Evolutionary conservation across 30 jellyfish, hydroid and myxozoan genomes (phyloP), one percentile per base, ranked within the genome.

Genomic region (Cassiopea andromeda): DNA sequence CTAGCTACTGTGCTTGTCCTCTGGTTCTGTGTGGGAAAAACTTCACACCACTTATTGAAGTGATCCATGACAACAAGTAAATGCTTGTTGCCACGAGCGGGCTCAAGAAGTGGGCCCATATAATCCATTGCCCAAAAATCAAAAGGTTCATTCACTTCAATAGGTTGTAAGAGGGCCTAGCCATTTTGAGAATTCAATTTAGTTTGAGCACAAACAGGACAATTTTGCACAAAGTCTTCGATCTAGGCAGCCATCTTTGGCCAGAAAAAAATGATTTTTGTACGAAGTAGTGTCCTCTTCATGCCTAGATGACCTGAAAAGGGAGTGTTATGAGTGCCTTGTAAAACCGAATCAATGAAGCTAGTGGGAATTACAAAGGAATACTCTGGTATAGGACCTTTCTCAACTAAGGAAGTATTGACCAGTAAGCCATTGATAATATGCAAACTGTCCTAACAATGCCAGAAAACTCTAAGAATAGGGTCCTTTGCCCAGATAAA

Each of bases 11-110:
- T 91, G 27, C 60, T 45, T 16, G 95, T 92, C 68, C 78, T 64
- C 44, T 84, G 91, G 75, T 91, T 85, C 67, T 75, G 46, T 7
- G 88, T 79, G 45, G 93, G 87, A 57, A 46, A 90, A 38, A 60
- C 94, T 70, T 90, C 93, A 15, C 84, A 48, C 90, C 96, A 89
- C 72, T 72, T 89, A 71, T 94, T 89, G 82, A 80, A 89, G 69
- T 90, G 86, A 68, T 90, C 97, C 86, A 80, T 80, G 68, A 73
- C 90, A 5, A 90, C 97, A 18, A 82, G 87, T 16, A 90, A 48
- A 54, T 90, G 91, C 70, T 82, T 81, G 61, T 90, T 90, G 48
- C 93, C 97, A 17, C 86, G 44, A 27, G 85, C 54, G 0, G 94
- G 60, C 58, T 64, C 84, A 27, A 90, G 90, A 80, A 89, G 73